A percentile compares a stretch with the other conserved stretches of the same genome.
These are phyloP conservation scores for Tinea pellionella DNA, from an alignment of 2,888 invertebrate species.

Conservation along the genomic window DNA sequence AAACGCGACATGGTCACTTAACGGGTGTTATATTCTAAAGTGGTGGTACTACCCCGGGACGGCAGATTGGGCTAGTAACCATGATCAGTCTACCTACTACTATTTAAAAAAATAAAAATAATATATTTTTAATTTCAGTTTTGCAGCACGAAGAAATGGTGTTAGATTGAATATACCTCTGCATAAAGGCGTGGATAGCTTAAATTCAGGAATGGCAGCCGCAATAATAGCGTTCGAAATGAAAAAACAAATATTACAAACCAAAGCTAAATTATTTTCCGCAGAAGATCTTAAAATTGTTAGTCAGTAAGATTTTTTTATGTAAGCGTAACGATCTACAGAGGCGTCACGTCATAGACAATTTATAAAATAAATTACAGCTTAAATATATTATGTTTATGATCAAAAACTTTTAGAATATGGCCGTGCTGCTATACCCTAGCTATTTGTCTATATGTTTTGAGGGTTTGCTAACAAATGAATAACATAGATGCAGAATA, in stretches of 20 bases:
- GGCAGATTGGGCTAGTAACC: too few species aligned
- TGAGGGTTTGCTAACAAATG: too few species aligned
- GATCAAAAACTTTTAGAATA: too few species aligned
- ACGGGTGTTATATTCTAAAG: too few species aligned
- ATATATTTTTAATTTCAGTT: constrained; percentile 32
- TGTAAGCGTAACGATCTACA: neutral
- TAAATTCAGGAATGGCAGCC: constrained; percentile 86
- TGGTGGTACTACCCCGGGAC: too few species aligned
- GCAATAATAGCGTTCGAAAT: constrained; percentile 89
- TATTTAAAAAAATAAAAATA: neutral
- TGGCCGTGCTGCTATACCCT: too few species aligned
- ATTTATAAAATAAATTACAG: too few species aligned
- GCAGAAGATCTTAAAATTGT: neutral
- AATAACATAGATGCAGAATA: too few species aligned
- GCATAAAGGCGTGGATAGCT: constrained; percentile 80
- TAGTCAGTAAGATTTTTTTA: neutral
- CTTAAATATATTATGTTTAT: too few species aligned
- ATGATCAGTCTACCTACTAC: constrained; percentile 2
- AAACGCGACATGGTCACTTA: too few species aligned
- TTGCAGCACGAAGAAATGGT: constrained; percentile 70
- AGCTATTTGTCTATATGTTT: too few species aligned
- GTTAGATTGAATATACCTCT: constrained; percentile 83
- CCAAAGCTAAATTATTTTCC: constrained; percentile 25
- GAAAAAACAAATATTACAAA: constrained; percentile 70
- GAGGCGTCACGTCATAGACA: too few species aligned